Evolutionary conservation across 2,797 vertebrate genomes (phyloP), one percentile per base, ranked within the genome.

Genomic region (Alcedo quadribrachys): DNA sequence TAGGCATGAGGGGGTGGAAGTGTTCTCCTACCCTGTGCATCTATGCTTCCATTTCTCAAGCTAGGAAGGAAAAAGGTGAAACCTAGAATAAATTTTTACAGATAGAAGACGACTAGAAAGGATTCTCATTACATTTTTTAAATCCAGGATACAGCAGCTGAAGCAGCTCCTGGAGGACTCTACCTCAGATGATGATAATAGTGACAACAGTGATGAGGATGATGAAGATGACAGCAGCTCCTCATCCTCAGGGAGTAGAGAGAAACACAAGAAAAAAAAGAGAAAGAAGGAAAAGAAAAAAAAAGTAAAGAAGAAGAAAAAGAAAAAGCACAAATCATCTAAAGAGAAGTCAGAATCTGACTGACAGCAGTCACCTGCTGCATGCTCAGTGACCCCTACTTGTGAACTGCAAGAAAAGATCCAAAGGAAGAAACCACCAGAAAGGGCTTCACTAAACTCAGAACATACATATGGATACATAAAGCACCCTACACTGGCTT

Each of bases 141-240:
- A 30, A 83, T 94, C 54, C 92, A 99, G 99, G 97, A 99, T 99
- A 96, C 98, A 99, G 96, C 98, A 99, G 92, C 96, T 99, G 69
- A 99, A 98, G 95, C 98, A 99, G 95, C 97, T 99, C 61, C 98
- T 99, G 45, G 98, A 99, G 89, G 99, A 99, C 94, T 98, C 98
- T 84, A 99, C 98, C 85, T 98, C 98, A 35, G 97, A 98, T 42
- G 97, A 98, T 19, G 96, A 97, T 16, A 97, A 98, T 92, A 98
- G 97, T 46, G 85, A 89, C 53, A 55, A 88, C 43, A 94, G 94
- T 22, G 87, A 85, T 67, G 83, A 90, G 8, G 63, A 97, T 22
- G 96, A 97, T 9, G 93, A 89, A 20, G 97, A 98, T 88, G 96
- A 98, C 37, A 98, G 98, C 88, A 98, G 97, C 87, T 93, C 95